Conservation (phyloP, 2,888 invertebrate genomes). For the Orchesellides sinensis region DNA sequence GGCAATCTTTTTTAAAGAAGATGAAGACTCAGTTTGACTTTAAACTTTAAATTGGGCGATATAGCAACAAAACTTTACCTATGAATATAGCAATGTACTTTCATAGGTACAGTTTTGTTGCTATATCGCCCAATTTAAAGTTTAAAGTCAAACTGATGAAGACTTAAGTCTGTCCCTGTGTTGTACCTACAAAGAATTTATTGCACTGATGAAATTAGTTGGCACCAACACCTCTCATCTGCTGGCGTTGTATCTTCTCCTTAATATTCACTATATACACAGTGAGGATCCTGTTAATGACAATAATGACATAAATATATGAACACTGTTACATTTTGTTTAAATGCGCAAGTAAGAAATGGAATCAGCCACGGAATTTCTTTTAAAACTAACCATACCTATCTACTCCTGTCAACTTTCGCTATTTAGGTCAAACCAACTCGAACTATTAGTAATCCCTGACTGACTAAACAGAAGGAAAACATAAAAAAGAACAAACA, state of each 20-base stretch:
- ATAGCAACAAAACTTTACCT: too few species aligned
- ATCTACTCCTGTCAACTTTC: constrained; percentile 34
- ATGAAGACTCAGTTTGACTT: background rate
- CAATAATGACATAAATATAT: background rate
- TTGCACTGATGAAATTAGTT: background rate
- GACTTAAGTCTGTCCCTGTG: background rate
- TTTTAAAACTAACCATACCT: background rate
- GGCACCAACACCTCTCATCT: background rate
- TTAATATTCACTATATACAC: background rate
- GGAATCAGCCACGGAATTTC: constrained; percentile 33
- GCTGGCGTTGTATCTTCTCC: background rate
- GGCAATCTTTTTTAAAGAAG: too few species aligned
- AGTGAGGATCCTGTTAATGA: background rate
- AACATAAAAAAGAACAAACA: constrained; percentile 18
- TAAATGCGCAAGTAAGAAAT: constrained; percentile 20
- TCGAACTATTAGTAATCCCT: constrained; percentile 58
- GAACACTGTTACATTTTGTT: background rate
- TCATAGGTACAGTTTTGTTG: too few species aligned
- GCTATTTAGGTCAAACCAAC: constrained; percentile 61
- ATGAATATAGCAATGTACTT: too few species aligned
- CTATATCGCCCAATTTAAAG: too few species aligned
- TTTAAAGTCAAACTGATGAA: background rate
- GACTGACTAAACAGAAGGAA: constrained; percentile 45
- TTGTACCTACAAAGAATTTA: background rate
- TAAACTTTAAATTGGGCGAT: too few species aligned